phyloP scores from a whole-genome alignment of 2,888 invertebrate species.

The Drosophila nr. fundita region DNA sequence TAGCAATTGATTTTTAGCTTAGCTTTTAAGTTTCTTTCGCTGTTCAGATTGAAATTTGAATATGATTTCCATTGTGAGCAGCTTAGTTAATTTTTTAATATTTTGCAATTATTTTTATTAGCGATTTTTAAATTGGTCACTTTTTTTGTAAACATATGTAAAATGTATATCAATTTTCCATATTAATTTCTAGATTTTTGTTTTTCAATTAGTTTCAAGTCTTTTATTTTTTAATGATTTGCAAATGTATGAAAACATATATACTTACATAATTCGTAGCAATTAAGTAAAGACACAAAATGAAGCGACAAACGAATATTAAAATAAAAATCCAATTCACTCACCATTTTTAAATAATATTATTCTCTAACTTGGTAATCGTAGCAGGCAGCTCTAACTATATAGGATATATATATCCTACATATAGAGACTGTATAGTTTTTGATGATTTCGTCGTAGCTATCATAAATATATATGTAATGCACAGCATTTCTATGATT shows the following conservation, averaged over 20 bases:
- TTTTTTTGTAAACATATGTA: conserved; percentile 38
- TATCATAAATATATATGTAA: conserved; percentile 3
- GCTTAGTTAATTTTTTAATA: conserved; percentile 13
- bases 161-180: conserved; percentile 14
- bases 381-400: conserved; percentile 19
- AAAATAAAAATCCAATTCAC: conserved; percentile 64
- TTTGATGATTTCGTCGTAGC: conserved; percentile 28
- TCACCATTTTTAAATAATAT: conserved; percentile 34
- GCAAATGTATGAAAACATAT: conserved; percentile 29
- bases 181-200: conserved; percentile 13
- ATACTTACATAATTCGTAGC: conserved; percentile 37
- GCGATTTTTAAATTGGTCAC: conserved; percentile 38
- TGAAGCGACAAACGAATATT: conserved; percentile 62
- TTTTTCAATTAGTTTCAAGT: conserved; percentile 3
- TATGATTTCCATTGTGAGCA: conserved; percentile 16
- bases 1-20: conserved; percentile 29
- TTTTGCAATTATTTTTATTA: conserved; percentile 20
- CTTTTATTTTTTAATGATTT: conserved; percentile 32
- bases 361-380: conserved; percentile 23
- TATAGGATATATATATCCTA: conserved; percentile 4
- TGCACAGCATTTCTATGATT: conserved; percentile 28
- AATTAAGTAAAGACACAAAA: conserved; percentile 59
- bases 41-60: conserved; percentile 3
- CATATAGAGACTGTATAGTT: conserved; percentile 21
- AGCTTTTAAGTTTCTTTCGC: conserved; percentile 24